phyloP scores from a whole-genome alignment of 2,113 vertebrate genomes.

The Antechinus stuartii region DNA sequence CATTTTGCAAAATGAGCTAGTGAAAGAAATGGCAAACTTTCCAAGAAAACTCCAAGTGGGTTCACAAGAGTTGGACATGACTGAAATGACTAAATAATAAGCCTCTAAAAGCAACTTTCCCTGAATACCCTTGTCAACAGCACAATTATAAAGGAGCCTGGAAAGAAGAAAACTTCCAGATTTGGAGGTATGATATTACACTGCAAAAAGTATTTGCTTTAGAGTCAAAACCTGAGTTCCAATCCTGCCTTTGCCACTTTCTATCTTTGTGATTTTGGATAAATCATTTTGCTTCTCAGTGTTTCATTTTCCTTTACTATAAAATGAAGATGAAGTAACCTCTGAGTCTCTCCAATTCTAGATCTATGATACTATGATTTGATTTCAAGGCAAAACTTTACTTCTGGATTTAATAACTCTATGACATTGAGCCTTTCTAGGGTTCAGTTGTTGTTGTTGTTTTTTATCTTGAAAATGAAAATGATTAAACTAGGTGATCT shows the following conservation, averaged over 20 bases:
- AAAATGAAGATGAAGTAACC: neutral
- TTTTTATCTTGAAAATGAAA: neutral
- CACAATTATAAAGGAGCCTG: neutral
- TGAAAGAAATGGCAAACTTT: neutral
- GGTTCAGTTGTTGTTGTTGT: neutral
- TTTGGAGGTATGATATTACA: neutral
- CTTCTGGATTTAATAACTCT: neutral
- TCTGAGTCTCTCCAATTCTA: neutral
- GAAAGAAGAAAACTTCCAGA: neutral
- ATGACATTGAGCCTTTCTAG: neutral
- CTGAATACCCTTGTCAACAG: neutral
- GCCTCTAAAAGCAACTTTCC: neutral
- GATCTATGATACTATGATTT: neutral
- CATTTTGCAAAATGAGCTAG: neutral
- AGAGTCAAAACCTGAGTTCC: neutral
- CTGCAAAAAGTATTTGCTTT: neutral
- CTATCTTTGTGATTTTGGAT: neutral
- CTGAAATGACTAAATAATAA: neutral
- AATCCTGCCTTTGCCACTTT: neutral
- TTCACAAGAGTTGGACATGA: neutral
- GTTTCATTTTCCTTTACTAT: neutral
- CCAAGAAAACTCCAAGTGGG: neutral
- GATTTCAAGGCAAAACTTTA: neutral
- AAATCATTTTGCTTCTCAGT: neutral
- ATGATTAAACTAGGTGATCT: neutral